Evolutionary conservation across 2,888 invertebrate genomes (phyloP).

Genomic region (Phortica okadai): DNA sequence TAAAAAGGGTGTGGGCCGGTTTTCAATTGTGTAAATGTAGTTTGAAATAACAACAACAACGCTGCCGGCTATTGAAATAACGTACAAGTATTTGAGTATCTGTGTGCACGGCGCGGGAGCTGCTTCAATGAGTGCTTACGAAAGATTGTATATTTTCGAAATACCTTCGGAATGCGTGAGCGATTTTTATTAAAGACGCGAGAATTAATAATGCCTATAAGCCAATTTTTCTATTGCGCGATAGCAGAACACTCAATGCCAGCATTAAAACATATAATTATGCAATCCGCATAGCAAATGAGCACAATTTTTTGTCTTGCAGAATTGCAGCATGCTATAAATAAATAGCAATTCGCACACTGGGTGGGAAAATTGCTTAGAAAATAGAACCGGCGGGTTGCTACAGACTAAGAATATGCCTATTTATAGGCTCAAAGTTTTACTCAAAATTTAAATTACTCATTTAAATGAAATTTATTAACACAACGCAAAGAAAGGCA

Average conservation of each 20-base stretch:
- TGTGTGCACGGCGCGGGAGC: neutral
- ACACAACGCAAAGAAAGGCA: no score
- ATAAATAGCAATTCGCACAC: neutral
- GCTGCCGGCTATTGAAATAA: neutral
- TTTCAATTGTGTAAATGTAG: slow-evolving; percentile 8
- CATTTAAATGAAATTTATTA: no score
- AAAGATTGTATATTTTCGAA: neutral
- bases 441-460: no score
- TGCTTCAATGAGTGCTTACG: neutral
- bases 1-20: slow-evolving; percentile 31
- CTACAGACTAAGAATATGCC: no score
- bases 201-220: neutral
- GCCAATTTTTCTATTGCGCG: neutral
- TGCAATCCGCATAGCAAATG: neutral
- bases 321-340: neutral
- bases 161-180: neutral
- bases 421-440: no score
- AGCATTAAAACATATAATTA: slow-evolving; percentile 2
- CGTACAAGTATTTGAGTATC: neutral
- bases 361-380: no score
- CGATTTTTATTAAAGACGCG: neutral
- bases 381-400: no score
- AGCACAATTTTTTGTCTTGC: neutral
- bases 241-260: neutral
- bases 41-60: neutral